Conservation (phyloP, 2,113 vertebrate genomes). For the Hippocampus guttulatus region DNA sequence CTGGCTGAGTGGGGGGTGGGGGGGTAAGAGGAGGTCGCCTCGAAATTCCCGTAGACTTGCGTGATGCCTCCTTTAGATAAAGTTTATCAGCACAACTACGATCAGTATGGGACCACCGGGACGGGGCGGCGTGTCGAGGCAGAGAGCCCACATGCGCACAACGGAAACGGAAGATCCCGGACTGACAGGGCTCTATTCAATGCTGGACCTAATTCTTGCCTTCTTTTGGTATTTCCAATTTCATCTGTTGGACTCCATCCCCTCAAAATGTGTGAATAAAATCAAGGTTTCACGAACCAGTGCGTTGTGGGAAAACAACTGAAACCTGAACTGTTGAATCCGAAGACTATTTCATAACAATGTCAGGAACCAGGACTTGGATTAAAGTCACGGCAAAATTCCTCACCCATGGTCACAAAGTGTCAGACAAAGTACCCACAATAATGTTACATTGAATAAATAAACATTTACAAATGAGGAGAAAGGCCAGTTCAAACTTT, state of each 20-base stretch:
- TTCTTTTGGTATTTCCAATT: too few species aligned
- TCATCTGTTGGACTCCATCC: too few species aligned
- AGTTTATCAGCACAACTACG: conserved; percentile 63
- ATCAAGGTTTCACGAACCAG: too few species aligned
- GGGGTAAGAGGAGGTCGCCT: background rate
- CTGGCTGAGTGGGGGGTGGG: background rate
- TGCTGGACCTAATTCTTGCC: background rate
- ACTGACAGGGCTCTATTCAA: background rate
- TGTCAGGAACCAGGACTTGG: too few species aligned
- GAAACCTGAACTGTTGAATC: too few species aligned
- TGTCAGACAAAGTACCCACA: background rate
- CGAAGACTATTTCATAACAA: too few species aligned
- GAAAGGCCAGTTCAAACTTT: conserved; percentile 28
- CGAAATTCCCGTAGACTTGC: conserved; percentile 31
- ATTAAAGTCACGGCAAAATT: background rate
- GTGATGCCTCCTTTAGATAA: conserved; percentile 68
- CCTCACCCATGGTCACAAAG: background rate
- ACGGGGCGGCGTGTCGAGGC: conserved; percentile 59
- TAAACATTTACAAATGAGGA: conserved; percentile 61
- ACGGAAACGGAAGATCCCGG: conserved; percentile 34
- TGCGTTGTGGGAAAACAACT: too few species aligned
- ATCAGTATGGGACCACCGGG: conserved; percentile 76
- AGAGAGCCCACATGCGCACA: conserved; percentile 44
- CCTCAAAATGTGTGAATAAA: too few species aligned
- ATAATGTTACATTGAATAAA: conserved; percentile 31